Evolutionary conservation across 2,888 invertebrate genomes (phyloP).

Genomic region (Rotaria magnacalcarata): DNA sequence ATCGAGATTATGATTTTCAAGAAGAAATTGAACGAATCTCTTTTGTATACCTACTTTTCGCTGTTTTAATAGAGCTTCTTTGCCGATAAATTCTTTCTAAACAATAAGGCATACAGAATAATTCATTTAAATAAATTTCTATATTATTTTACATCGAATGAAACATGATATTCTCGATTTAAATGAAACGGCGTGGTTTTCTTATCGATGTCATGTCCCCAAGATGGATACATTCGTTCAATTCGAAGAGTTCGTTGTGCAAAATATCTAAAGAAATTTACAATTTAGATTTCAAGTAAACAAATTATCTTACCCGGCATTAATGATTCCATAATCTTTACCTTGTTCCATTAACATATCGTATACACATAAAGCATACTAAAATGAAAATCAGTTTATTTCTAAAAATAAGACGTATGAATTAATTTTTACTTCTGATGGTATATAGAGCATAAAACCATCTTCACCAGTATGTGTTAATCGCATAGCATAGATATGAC

Average conservation of each 20-base stretch:
- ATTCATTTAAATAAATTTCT: conserved; percentile 52
- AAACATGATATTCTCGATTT: conserved; percentile 89
- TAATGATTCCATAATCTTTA: conserved; percentile 79
- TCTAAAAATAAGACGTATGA: not conserved
- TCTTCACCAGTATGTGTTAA: conserved; percentile 93
- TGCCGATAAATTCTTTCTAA: too few species aligned
- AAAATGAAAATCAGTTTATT: conserved; percentile 47
- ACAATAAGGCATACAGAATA: too few species aligned
- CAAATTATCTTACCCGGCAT: conserved; percentile 66
- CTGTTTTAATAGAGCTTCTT: conserved; percentile 61
- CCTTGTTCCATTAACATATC: conserved; percentile 78
- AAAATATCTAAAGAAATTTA: conserved; percentile 58
- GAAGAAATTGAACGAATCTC: conserved; percentile 82
- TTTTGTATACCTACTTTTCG: conserved; percentile 77
- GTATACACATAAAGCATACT: conserved; percentile 92
- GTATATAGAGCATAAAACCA: conserved; percentile 97
- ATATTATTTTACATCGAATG: conserved; percentile 78
- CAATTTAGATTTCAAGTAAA: not conserved
- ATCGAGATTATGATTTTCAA: conserved; percentile 84
- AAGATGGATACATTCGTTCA: conserved; percentile 95
- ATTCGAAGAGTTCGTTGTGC: conserved; percentile 71
- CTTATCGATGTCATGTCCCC: conserved; percentile 80
- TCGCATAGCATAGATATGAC: conserved; percentile 86
- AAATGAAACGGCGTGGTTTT: conserved; percentile 67
- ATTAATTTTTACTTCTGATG: conserved; percentile 73